Evolutionary conservation across 2,797 vertebrate genomes (phyloP).

Genomic region (Phrynocephalus forsythii): DNA sequence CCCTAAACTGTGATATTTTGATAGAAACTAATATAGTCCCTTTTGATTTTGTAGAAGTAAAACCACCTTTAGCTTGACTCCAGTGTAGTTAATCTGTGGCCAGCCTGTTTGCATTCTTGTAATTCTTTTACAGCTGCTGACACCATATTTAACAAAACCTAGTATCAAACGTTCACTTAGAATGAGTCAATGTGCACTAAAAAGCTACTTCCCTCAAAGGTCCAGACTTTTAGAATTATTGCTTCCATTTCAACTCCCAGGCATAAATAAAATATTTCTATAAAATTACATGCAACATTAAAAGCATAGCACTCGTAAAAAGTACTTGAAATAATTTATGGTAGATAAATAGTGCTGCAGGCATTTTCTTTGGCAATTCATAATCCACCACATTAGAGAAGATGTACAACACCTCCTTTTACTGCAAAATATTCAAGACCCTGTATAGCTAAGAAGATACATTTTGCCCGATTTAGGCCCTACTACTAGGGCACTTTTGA

Average conservation of each 20-base stretch:
- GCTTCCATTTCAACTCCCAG: slow-evolving; percentile 57
- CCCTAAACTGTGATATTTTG: not conserved
- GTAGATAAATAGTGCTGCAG: slow-evolving; percentile 66
- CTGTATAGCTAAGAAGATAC: slow-evolving; percentile 19
- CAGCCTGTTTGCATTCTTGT: slow-evolving; percentile 27
- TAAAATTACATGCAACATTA: slow-evolving; percentile 63
- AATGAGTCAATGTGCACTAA: slow-evolving; percentile 62
- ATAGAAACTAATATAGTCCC: not conserved
- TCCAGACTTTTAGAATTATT: slow-evolving; percentile 68
- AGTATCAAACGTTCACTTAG: slow-evolving; percentile 49
- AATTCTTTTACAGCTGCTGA: slow-evolving; percentile 40
- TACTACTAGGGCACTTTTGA: not conserved
- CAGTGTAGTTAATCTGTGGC: not conserved
- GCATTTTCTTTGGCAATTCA: slow-evolving; percentile 69
- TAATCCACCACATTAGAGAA: slow-evolving; percentile 68
- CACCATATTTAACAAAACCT: slow-evolving; percentile 53
- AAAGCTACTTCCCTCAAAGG: slow-evolving; percentile 60
- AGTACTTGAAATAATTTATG: slow-evolving; percentile 69
- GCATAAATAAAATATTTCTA: slow-evolving; percentile 67
- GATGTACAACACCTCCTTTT: slow-evolving; percentile 56
- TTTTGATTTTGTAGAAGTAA: not conserved
- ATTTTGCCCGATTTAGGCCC: not conserved
- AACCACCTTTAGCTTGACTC: slow-evolving; percentile 2
- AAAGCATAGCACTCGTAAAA: slow-evolving; percentile 58
- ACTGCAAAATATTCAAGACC: slow-evolving; percentile 29